Base-by-base conservation (phyloP, 2,797 vertebrate species). In the Galagoides demidoff region DNA sequence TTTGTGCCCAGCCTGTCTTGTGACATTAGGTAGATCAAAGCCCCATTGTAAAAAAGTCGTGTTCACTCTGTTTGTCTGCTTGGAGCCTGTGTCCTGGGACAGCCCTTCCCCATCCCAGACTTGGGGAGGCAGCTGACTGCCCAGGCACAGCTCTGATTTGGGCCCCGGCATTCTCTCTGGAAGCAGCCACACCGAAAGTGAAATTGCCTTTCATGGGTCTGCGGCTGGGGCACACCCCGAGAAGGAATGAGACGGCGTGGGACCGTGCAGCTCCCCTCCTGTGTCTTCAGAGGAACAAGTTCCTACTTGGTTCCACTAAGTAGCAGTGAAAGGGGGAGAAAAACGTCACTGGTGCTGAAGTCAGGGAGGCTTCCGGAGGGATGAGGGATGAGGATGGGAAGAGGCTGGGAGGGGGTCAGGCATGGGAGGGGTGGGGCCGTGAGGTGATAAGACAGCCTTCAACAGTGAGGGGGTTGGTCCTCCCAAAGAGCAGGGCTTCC, bases 21-120 rank as follows among this genome's bases (percentile, higher is more conserved):
- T 92, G 96, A 97, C 96, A 95, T 96, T 23, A 96, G 93, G 87
- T 74, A 87, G 97, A 96, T 94, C 97, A 97, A 97, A 96, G 92
- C 90, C 85, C 61, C 63, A 81, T 81, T 94, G 90, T 95, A 17
- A 88, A 85, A 89, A 91, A 79, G 89, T 70, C 73, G 0, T 55
- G 97, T 93, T 95, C 89, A 0, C 76, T 43, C 90, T 63, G 92
- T 71, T 81, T 37, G 9, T 74, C 95, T 27, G n/a, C 88, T 88
- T 63, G 71, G 96, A 98, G 76, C 93, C 92, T 2, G 52, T 74
- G 95, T 92, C 95, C 96, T 74, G 39, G 95, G 90, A 87, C 49
- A 7, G 84, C 91, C 90, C 57, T 97, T 97, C 95, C 96, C 85
- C 7, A 5, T 85, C 73, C 81, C 85, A 16, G 90, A 7, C 9